A percentile compares a stretch with the other conserved stretches of the same genome.
phyloP scores from a whole-genome alignment of 2,888 invertebrate species.

The Dusona sp. region DNA sequence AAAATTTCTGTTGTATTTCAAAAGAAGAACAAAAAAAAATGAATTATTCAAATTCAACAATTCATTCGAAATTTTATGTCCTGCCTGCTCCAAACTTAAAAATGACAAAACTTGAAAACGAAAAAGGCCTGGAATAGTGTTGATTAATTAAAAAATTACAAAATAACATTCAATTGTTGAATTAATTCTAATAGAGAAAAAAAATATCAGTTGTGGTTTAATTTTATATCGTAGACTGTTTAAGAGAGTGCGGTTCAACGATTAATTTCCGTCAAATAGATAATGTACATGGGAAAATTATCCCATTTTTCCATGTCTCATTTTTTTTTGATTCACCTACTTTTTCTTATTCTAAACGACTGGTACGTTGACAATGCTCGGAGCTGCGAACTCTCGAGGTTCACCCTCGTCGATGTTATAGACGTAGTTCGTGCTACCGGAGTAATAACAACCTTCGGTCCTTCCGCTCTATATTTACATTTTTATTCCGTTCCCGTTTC shows the following conservation, averaged over 20 bases:
- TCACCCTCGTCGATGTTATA: conserved; percentile 1
- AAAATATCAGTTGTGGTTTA: not conserved
- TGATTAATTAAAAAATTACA: not conserved
- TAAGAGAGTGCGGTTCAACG: too few relatives aligned
- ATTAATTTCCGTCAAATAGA: not conserved
- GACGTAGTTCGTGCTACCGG: not conserved
- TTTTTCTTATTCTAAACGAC: not conserved
- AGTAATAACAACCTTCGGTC: not conserved
- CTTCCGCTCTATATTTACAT: conserved; percentile 65
- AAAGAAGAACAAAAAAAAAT: not conserved
- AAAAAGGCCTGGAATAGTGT: not conserved
- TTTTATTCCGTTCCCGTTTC: conserved; percentile 67
- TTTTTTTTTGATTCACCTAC: not conserved
- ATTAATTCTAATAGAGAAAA: not conserved
- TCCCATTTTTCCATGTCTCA: not conserved
- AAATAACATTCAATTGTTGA: not conserved
- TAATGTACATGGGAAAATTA: not conserved
- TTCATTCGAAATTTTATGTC: not conserved
- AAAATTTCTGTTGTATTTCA: not conserved
- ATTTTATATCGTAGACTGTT: not conserved
- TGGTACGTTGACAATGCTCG: not conserved
- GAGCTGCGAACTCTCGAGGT: not conserved
- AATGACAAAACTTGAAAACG: not conserved
- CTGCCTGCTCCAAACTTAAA: not conserved
- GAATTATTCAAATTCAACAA: conserved; percentile 10